These are phyloP conservation scores for Leptoteleia sp. DNA, from an alignment of 1,140 invertebrate genomes.

Conservation along the genomic window DNA sequence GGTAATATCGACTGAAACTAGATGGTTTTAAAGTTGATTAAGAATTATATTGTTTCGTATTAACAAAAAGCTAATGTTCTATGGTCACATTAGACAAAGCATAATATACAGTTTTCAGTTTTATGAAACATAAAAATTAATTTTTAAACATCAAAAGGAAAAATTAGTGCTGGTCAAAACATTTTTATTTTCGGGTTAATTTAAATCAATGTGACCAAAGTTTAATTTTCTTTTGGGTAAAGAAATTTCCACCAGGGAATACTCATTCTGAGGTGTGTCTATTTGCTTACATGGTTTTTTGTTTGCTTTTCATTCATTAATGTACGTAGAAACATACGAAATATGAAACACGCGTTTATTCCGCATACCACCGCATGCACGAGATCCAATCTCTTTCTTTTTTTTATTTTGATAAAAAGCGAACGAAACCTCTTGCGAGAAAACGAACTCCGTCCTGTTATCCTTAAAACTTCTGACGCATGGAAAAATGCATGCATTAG, in stretches of 20 bases:
- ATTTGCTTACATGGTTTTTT: slow-evolving; percentile 21
- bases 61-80: no score
- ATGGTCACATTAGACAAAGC: no score
- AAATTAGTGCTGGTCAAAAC: no score
- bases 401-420: slow-evolving; percentile 16
- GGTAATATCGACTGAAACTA: no score
- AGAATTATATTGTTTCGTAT: no score
- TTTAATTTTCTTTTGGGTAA: slow-evolving; percentile 1
- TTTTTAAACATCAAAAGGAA: no score
- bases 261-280: slow-evolving; percentile 23
- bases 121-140: no score
- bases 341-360: slow-evolving; percentile 43
- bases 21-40: no score
- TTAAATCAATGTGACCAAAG: no score
- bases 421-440: slow-evolving; percentile 1
- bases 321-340: slow-evolving; percentile 49
- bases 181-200: no score
- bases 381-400: slow-evolving; percentile 25
- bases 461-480: slow-evolving; percentile 14
- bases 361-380: slow-evolving; percentile 24
- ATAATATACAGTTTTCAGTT: no score
- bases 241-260: slow-evolving; percentile 8
- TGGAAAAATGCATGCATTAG: slow-evolving; percentile 45
- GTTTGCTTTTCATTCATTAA: slow-evolving; percentile 22
- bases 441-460: slow-evolving; percentile 10